phyloP scores from a whole-genome alignment of 2,113 vertebrate species.

The Taurulus bubalis region DNA sequence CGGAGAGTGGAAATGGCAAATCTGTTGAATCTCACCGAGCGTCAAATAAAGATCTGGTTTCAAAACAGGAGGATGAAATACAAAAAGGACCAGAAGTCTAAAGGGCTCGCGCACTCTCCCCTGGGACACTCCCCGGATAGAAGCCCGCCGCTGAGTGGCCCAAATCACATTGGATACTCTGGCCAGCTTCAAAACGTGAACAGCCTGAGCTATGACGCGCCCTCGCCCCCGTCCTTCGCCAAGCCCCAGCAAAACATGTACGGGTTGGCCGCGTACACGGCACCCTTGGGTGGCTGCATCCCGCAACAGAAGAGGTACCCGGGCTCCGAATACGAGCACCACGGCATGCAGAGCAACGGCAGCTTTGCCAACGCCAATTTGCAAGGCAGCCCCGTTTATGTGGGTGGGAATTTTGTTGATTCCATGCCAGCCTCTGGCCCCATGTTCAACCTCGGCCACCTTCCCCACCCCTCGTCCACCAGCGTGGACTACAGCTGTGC shows the following conservation, averaged over 20 bases:
- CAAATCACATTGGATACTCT: constrained; percentile 94
- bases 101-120: constrained; percentile 98
- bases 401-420: constrained; percentile 99
- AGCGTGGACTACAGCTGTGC: constrained; percentile 99
- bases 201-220: constrained; percentile 93
- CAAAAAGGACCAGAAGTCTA: constrained; percentile 99
- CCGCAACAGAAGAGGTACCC: constrained; percentile 98
- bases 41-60: constrained; percentile 99
- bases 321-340: constrained; percentile 95
- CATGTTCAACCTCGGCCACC: constrained; percentile 98
- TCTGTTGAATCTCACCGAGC: constrained; percentile 96
- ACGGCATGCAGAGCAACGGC: constrained; percentile 94
- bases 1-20: constrained; percentile 99
- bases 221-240: constrained; percentile 95
- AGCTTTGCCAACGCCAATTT: constrained; percentile 94
- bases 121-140: constrained; percentile 97
- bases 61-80: constrained; percentile 99
- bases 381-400: constrained; percentile 98
- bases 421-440: constrained; percentile 99
- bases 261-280: constrained; percentile 98
- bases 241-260: constrained; percentile 99
- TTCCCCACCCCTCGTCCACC: constrained; percentile 98
- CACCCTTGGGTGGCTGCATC: constrained; percentile 96
- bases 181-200: constrained; percentile 90
- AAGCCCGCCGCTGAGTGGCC: constrained; percentile 93